Conservation (phyloP, 1,140 invertebrate species). For the Pseudachorutes palmiensis region DNA sequence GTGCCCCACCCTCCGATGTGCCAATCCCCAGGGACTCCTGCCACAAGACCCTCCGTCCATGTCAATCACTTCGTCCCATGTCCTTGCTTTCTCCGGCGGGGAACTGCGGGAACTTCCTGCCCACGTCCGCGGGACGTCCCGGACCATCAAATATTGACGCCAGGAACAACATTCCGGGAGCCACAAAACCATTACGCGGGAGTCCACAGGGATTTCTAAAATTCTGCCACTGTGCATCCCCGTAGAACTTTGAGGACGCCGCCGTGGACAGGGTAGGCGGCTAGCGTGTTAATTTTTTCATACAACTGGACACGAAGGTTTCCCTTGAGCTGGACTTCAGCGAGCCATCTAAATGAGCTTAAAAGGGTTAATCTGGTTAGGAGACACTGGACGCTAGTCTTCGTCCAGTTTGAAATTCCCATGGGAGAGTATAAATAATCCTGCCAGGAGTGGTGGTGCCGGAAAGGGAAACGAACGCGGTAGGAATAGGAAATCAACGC, state of each 20-base stretch:
- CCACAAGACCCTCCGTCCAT: neutral
- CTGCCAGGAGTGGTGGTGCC: neutral
- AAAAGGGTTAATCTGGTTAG: slow-evolving; percentile 5
- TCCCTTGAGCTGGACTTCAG: neutral
- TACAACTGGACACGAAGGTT: neutral
- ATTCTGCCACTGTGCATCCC: neutral
- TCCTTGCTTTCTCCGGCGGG: neutral
- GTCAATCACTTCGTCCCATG: slow-evolving; percentile 8
- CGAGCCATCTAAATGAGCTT: slow-evolving; percentile 1
- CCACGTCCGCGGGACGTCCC: neutral
- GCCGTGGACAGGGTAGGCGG: neutral
- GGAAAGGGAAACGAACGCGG: neutral
- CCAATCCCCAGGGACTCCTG: slow-evolving; percentile 7
- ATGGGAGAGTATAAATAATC: neutral
- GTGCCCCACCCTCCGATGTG: neutral
- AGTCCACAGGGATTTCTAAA: neutral
- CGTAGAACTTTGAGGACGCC: neutral
- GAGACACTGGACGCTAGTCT: neutral
- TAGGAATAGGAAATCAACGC: neutral
- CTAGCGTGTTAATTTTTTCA: neutral
- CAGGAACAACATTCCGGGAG: neutral
- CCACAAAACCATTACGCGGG: slow-evolving; percentile 4
- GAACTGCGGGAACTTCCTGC: neutral
- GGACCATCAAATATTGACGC: neutral
- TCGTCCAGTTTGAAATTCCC: neutral